Base-by-base conservation (phyloP, 2,113 vertebrate genomes). In the Rafetus swinhoei region DNA sequence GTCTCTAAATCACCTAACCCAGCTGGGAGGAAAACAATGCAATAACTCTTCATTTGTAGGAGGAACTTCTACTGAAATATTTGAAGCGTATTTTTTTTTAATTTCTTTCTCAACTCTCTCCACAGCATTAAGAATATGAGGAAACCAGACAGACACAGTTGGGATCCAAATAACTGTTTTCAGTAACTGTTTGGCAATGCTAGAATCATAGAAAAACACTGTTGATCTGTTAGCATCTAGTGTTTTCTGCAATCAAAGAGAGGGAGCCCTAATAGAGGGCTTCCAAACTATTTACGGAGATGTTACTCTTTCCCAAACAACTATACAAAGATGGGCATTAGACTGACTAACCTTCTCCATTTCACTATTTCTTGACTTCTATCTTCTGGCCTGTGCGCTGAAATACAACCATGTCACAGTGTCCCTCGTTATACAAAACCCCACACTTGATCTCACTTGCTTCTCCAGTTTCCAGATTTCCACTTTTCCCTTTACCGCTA, bases 1-100 rank as follows among this genome's bases (percentile, higher is more conserved):
- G 84, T 86, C 55, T 87, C 88, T 89, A 97, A 97, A 97, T 93
- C 84, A 95, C 81, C 57, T 27, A 27, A 72, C 89, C 91, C 87
- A 84, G 89, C 94, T 90, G 56, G 15, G 60, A 54, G 4, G 80
- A 92, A 93, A 80, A 82, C 84, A 92, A 85, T 94, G 79, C 18
- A 88, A 45, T 85, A 81, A 50, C 10, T 87, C 39, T 57, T 85
- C 32, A 39, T 72, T 90, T 89, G 59, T 92, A 35, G 54, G 82
- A 88, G 4, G 24, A 53, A 59, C 76, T 93, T 82, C 60, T 25
- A 57, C 21, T 84, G 82, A 84, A 84, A 50, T 84, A n/a, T 65
- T 21, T 22, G 2, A 85, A 84, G 10, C 80, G 4, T 62, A 9
- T 22, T 77, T 25, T 3, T 3, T 45, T 45, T 45, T 5, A 45